Percentiles rank a stretch among this genome's conserved stretches.
These are phyloP conservation scores for Drosophila lutescens DNA, from an alignment of 2,888 invertebrate species.

Conservation along the genomic window DNA sequence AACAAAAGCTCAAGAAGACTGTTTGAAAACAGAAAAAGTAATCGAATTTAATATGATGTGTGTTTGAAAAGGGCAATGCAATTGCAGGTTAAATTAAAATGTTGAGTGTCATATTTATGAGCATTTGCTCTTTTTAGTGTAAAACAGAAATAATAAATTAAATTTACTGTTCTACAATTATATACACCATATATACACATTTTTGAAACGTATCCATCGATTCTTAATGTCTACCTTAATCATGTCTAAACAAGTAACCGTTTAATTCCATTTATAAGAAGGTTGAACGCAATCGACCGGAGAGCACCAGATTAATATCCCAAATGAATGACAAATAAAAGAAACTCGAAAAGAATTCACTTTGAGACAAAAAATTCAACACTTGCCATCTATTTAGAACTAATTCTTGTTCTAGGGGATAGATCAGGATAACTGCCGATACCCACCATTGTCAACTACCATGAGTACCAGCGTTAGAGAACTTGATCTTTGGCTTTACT, in stretches of 20 bases:
- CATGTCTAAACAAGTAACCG: background rate
- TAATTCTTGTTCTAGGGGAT: conserved; percentile 27
- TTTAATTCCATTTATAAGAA: background rate
- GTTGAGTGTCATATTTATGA: conserved; percentile 1
- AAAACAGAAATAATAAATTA: background rate
- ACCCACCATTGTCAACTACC: conserved; percentile 10
- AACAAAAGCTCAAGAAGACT: conserved; percentile 65
- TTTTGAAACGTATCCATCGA: conserved; percentile 20
- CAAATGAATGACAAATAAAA: conserved; percentile 35
- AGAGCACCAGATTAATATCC: conserved; percentile 34
- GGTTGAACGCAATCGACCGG: background rate
- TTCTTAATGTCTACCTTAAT: conserved; percentile 58
- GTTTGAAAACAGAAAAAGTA: conserved; percentile 29
- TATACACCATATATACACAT: too few relatives aligned
- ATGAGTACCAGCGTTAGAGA: conserved; percentile 8
- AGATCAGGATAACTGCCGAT: conserved; percentile 29
- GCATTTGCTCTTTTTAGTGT: background rate
- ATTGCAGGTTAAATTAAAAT: conserved; percentile 9
- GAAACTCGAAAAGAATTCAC: background rate
- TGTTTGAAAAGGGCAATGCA: conserved; percentile 22
- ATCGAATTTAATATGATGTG: conserved; percentile 18
- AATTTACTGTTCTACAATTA: background rate
- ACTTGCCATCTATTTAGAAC: background rate
- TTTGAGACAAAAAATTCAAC: background rate
- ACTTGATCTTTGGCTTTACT: conserved; percentile 32